Evolutionary conservation across 2,113 vertebrate genomes (phyloP), one percentile per base, ranked within the genome.

Genomic region (Mellivora capensis): DNA sequence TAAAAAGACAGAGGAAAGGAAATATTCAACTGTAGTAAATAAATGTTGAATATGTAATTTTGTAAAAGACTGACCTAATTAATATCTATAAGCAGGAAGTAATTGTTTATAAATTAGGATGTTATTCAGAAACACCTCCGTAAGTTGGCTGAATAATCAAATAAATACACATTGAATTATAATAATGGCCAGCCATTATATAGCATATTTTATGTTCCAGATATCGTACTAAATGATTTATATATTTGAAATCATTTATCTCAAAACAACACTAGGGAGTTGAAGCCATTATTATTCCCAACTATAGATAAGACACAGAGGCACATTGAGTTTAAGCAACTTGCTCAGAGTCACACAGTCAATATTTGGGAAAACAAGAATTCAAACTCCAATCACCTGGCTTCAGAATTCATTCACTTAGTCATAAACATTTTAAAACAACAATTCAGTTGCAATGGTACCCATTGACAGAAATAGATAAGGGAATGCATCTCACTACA

Each of bases 31-130:
- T 82, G 21, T 39, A 47, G 25, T 87, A 29, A 96, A 92, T 87
- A 92, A 87, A 91, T 69, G 20, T 59, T 91, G n/a, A 86, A 72
- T 92, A 80, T 17, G 0, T 81, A 87, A 93, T 89, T 84, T 88
- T 88, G 20, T 64, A 81, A 96, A 94, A 87, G n/a, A 12, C 39
- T 83, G 42, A 6, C 11, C 34, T 91, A 52, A 82, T 93, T 87
- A 94, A 80, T 87, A 79, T 52, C 34, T 42, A 81, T 34, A 44
- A 62, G 4, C 18, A 80, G 29, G 3, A 88, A 91, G 27, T 20
- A 86, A 79, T 91, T 77, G 91, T 86, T 91, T 52, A 93, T 76
- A 92, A 95, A 42, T 81, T 82, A 90, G 21, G 7, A 62, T 90
- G 20, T 37, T 84, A 80, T 42, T 79, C 25, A 67, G 37, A 95